phyloP scores from a whole-genome alignment of 2,113 vertebrate genomes.

The Paramormyrops kingsleyae region DNA sequence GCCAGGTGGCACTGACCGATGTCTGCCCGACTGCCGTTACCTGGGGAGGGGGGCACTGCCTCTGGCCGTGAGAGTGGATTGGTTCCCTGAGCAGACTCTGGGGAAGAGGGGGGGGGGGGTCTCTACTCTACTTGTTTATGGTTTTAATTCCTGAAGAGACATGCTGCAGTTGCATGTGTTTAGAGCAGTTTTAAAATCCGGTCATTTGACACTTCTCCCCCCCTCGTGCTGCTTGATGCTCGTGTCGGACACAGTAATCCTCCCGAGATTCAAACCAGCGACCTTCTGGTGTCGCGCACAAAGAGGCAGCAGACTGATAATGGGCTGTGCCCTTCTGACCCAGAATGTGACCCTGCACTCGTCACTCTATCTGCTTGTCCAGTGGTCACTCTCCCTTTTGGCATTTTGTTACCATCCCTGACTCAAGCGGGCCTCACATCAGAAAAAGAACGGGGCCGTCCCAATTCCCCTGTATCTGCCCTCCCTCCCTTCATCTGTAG shows the following conservation, averaged over 20 bases:
- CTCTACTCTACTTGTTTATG: not conserved
- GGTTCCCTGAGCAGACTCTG: not conserved
- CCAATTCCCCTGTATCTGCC: not conserved
- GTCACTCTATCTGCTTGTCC: not conserved
- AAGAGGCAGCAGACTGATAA: not conserved
- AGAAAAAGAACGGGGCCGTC: not conserved
- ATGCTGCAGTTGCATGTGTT: not conserved
- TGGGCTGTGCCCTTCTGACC: not conserved
- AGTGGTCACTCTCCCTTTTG: not conserved
- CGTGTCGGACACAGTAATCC: not conserved
- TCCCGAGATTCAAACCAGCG: not conserved
- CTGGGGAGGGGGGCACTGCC: not conserved
- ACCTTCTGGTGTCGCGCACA: not conserved
- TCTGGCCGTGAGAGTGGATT: not conserved
- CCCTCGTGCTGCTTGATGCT: not conserved
- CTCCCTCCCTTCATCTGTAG: too few species aligned
- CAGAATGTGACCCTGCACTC: not conserved
- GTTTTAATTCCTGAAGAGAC: not conserved
- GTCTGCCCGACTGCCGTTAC: constrained; percentile 18
- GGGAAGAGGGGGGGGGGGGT: not conserved
- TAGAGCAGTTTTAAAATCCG: not conserved
- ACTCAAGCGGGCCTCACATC: not conserved
- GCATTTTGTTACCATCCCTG: not conserved
- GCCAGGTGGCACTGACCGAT: constrained; percentile 50
- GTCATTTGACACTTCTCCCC: not conserved